Conservation (phyloP, 2,888 invertebrate species). For the Lumbricus terrestris region DNA sequence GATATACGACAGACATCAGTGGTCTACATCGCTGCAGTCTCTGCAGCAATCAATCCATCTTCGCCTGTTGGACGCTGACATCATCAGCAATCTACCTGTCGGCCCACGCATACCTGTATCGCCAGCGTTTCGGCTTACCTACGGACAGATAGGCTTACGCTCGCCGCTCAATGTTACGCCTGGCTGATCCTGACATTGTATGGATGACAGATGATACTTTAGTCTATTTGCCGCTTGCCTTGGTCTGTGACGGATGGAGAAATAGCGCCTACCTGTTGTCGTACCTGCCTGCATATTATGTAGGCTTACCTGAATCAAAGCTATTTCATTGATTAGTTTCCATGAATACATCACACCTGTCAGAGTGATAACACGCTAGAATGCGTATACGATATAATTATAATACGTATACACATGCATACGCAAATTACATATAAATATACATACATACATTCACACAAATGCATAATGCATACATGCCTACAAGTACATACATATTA, state of each 20-base stretch:
- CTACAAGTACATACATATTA: not conserved
- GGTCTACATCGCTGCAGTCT: not conserved
- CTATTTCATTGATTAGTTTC: not conserved
- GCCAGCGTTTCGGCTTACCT: not conserved
- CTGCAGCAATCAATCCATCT: not conserved
- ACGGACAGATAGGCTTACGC: not conserved
- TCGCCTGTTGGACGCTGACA: not conserved
- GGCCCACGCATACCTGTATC: not conserved
- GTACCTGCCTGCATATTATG: not conserved
- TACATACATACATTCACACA: too few relatives aligned
- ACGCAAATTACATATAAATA: not conserved
- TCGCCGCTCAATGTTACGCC: not conserved
- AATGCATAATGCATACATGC: too few relatives aligned
- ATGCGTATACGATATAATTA: not conserved
- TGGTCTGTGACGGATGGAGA: not conserved
- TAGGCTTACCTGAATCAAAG: not conserved
- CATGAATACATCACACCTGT: not conserved
- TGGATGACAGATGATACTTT: not conserved
- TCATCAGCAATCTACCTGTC: not conserved
- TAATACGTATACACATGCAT: too few relatives aligned
- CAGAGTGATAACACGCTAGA: not conserved
- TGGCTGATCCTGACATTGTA: not conserved
- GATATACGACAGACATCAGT: not conserved
- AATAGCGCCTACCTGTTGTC: not conserved
- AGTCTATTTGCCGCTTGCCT: not conserved